A percentile compares a stretch with the other conserved stretches of the same genome.
These are phyloP conservation scores for Drosophila nr. medialis DNA, from an alignment of 2,888 invertebrate genomes.

Conservation along the genomic window DNA sequence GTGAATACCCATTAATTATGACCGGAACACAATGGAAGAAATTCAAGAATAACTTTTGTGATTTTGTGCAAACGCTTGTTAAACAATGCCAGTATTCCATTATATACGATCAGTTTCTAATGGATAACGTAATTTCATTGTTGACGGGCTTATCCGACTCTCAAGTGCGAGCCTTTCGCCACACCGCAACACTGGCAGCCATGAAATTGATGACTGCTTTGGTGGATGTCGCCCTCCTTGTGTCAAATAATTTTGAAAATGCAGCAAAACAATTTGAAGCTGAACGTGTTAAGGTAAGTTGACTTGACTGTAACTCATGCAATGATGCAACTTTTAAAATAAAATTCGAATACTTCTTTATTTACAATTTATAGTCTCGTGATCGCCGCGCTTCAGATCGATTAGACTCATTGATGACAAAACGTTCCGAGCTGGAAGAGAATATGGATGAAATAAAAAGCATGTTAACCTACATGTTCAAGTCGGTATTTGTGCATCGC, in stretches of 20 bases:
- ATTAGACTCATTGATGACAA: constrained; percentile 95
- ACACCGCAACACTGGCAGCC: constrained; percentile 97
- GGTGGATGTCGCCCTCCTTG: constrained; percentile 98
- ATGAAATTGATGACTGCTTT: constrained; percentile 99
- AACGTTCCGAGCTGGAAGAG: constrained; percentile 97
- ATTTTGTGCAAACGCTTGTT: constrained; percentile 98
- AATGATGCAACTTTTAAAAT: not conserved
- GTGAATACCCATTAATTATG: constrained; percentile 99
- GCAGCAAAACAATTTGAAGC: constrained; percentile 98
- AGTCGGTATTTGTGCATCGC: constrained; percentile 99
- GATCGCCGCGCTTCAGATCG: constrained; percentile 97
- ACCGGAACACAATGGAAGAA: constrained; percentile 98
- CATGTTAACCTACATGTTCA: constrained; percentile 99
- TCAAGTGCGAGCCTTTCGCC: constrained; percentile 96
- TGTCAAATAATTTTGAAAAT: constrained; percentile 98
- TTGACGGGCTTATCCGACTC: constrained; percentile 99
- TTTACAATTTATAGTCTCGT: constrained; percentile 85
- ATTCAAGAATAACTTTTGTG: constrained; percentile 97
- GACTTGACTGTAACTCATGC: not conserved
- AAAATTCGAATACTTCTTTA: not conserved
- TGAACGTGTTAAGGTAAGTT: constrained; percentile 92
- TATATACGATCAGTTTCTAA: constrained; percentile 99
- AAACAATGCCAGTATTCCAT: constrained; percentile 99
- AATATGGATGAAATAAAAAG: constrained; percentile 99
- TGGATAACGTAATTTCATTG: constrained; percentile 99